phyloP scores from a whole-genome alignment of 2,888 invertebrate genomes.

The Apodemia duryi region DNA sequence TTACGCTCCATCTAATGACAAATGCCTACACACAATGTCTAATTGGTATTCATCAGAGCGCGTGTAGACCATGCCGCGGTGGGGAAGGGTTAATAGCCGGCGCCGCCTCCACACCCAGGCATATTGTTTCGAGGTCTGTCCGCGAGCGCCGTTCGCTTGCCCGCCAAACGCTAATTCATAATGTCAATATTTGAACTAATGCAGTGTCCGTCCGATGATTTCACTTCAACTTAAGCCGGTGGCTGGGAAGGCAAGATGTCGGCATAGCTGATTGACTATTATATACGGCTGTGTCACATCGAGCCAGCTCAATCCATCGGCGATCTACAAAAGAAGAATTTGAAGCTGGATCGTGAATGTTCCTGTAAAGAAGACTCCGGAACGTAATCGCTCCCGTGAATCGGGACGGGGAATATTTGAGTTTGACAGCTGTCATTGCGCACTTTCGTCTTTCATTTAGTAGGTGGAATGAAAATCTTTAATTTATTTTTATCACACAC shows the following conservation, averaged over 20 bases:
- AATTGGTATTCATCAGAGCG: slow-evolving; percentile 79
- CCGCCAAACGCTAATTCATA: slow-evolving; percentile 57
- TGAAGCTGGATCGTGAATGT: slow-evolving; percentile 42
- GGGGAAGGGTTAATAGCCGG: slow-evolving; percentile 79
- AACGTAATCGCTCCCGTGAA: slow-evolving; percentile 69
- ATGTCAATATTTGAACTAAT: slow-evolving; percentile 68
- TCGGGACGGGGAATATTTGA: slow-evolving; percentile 57
- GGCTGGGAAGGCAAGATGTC: slow-evolving; percentile 91
- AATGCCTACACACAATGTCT: slow-evolving; percentile 64
- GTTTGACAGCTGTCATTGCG: slow-evolving; percentile 70
- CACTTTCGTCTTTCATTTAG: slow-evolving; percentile 44
- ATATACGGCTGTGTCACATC: slow-evolving; percentile 91
- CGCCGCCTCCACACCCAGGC: slow-evolving; percentile 77
- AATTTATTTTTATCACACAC: slow-evolving; percentile 71
- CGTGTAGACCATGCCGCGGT: slow-evolving; percentile 74
- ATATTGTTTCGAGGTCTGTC: slow-evolving; percentile 75
- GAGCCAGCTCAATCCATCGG: slow-evolving; percentile 85
- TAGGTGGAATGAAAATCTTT: slow-evolving; percentile 54
- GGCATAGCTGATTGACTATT: slow-evolving; percentile 89
- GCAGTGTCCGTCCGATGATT: slow-evolving; percentile 43
- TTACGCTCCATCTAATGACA: slow-evolving; percentile 38
- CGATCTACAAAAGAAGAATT: slow-evolving; percentile 56
- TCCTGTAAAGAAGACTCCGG: slow-evolving; percentile 52
- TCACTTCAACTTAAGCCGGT: slow-evolving; percentile 62
- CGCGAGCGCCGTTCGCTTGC: slow-evolving; percentile 69